Percentiles rank a stretch among this genome's conserved stretches.
phyloP scores from a whole-genome alignment of 2,797 vertebrate genomes.

The Diplodus sargus region DNA sequence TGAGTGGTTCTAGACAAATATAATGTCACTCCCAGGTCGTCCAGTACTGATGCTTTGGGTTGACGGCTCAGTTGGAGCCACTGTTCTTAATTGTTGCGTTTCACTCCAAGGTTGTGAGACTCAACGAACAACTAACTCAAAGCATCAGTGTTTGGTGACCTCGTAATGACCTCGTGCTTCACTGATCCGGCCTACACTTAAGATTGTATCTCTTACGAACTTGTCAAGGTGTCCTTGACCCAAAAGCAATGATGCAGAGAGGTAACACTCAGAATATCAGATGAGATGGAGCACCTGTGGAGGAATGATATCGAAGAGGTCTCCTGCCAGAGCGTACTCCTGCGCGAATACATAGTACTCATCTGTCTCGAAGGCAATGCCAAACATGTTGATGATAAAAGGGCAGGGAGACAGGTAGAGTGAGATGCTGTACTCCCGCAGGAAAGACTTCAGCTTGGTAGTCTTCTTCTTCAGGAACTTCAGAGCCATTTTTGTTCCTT shows the following conservation, averaged over 20 bases:
- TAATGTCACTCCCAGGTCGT: too few relatives aligned
- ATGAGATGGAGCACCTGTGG: constrained; percentile 83
- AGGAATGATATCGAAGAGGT: constrained; percentile 91
- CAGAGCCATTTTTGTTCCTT: constrained; percentile 90
- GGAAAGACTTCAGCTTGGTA: constrained; percentile 89
- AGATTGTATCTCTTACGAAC: not conserved
- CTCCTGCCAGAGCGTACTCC: constrained; percentile 89
- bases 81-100: too few relatives aligned
- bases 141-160: too few relatives aligned
- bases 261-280: not conserved
- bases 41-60: too few relatives aligned
- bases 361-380: constrained; percentile 89
- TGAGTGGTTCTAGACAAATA: too few relatives aligned
- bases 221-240: not conserved
- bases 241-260: not conserved
- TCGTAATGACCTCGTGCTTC: too few relatives aligned
- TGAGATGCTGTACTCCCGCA: constrained; percentile 89
- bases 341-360: constrained; percentile 90
- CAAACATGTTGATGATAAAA: constrained; percentile 91
- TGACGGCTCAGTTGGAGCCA: too few relatives aligned
- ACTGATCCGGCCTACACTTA: not conserved
- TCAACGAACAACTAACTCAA: too few relatives aligned
- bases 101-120: too few relatives aligned
- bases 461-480: constrained; percentile 91
- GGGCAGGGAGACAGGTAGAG: constrained; percentile 89